Conservation (phyloP, 2,113 vertebrate species). For the Gorilla gorilla region DNA sequence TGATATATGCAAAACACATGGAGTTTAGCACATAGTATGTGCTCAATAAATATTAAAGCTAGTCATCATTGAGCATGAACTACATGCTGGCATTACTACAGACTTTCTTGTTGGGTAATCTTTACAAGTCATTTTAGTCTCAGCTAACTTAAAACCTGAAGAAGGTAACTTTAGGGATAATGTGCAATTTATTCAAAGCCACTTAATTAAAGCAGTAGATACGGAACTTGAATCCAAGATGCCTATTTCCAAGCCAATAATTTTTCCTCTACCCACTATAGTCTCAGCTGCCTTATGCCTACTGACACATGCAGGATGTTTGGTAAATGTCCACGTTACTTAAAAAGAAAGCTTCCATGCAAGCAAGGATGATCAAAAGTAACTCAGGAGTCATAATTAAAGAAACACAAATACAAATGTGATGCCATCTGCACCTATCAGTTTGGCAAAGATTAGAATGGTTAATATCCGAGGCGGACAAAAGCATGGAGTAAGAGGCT, state of each 20-base stretch:
- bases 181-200: not conserved
- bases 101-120: not conserved
- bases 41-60: not conserved
- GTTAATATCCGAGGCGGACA: not conserved
- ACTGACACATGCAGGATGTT: not conserved
- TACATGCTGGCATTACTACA: not conserved
- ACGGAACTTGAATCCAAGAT: not conserved
- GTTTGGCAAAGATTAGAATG: not conserved
- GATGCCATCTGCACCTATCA: not conserved
- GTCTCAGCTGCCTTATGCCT: not conserved
- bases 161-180: not conserved
- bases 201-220: not conserved
- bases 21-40: not conserved
- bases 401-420: not conserved
- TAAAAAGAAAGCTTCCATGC: not conserved
- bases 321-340: not conserved
- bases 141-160: not conserved
- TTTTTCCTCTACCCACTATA: not conserved
- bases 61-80: not conserved
- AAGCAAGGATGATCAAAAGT: not conserved
- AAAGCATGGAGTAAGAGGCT: not conserved
- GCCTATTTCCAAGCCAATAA: not conserved
- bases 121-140: constrained; percentile 18
- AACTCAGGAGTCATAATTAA: not conserved
- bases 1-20: not conserved